Base-by-base conservation (phyloP, 2,888 invertebrate genomes). In the Asteroscopus sphinx region DNA sequence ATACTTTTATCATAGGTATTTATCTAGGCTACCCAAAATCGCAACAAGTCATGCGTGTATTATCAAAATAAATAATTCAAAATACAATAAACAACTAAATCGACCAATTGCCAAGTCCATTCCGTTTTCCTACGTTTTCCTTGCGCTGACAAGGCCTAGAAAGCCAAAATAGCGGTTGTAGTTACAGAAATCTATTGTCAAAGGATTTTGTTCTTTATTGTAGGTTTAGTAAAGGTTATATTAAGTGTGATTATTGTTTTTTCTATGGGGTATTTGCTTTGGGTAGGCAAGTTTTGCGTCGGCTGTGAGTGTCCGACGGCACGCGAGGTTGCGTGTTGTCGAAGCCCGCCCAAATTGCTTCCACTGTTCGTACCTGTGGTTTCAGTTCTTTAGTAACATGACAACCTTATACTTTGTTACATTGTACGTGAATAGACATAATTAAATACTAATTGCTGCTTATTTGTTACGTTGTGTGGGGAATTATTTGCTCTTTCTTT, bases 291-390 rank as follows among this genome's bases (percentile, higher is more conserved):
- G 83, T 81, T 82, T 76, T 79, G 76, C 79, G 80, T 80, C 70
- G 70, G 68, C 46, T 52, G 77, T 79, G 79, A 91, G 71, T 84
- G 77, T 67, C 89, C 89, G 88, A 41, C 89, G 88, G 88, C 93
- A 93, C 91, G 93, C 91, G 44, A 93, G 48, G 3, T 93, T 56
- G 92, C 93, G 93, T 93, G 92, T 58, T 57, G 66, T 36, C 54
- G 49, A 64, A 79, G 79, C 87, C 86, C 86, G 82, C 81, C 76
- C 76, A 75, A 77, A 78, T 79, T 73, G 77, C 74, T 72, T 58
- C 63, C 57, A 76, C 57, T 65, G 57, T 82, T 73, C 66, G 68
- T 80, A 81, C 82, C 81, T 81, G 81, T 74, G 76, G 76, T 77
- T 77, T 72, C 73, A 67, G 61, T 79, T 67, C 52, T 73, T 76